Evolutionary conservation across 1,140 invertebrate genomes (phyloP).

Genomic region (Penaeus indicus): DNA sequence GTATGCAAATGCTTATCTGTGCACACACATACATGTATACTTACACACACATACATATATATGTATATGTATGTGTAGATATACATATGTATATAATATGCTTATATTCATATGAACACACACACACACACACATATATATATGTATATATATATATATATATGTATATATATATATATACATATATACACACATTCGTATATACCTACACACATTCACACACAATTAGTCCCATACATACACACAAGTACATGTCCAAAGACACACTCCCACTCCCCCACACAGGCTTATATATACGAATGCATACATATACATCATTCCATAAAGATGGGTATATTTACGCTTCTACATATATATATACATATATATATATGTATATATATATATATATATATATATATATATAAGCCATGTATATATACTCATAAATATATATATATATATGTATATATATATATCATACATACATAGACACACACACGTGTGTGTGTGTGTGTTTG

Average conservation of each 20-base stretch:
- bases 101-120: too few species aligned
- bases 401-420: too few species aligned
- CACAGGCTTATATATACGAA: constrained; percentile 30
- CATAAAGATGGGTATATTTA: too few species aligned
- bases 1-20: too few species aligned
- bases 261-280: not conserved
- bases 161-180: not conserved
- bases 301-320: constrained; percentile 15
- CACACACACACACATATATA: too few species aligned
- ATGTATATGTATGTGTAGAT: not conserved
- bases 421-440: too few species aligned
- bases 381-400: too few species aligned
- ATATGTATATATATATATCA: too few species aligned
- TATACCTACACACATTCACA: not conserved
- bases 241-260: constrained; percentile 33
- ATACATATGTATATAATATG: not conserved
- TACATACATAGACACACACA: too few species aligned
- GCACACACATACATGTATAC: too few species aligned
- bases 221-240: not conserved
- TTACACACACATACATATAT: not conserved
- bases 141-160: not conserved
- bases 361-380: not conserved
- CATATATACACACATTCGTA: not conserved
- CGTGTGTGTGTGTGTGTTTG: too few species aligned
- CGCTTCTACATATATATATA: not conserved